Conservation (phyloP, 2,888 invertebrate species). For the Tenthredo mesomela region DNA sequence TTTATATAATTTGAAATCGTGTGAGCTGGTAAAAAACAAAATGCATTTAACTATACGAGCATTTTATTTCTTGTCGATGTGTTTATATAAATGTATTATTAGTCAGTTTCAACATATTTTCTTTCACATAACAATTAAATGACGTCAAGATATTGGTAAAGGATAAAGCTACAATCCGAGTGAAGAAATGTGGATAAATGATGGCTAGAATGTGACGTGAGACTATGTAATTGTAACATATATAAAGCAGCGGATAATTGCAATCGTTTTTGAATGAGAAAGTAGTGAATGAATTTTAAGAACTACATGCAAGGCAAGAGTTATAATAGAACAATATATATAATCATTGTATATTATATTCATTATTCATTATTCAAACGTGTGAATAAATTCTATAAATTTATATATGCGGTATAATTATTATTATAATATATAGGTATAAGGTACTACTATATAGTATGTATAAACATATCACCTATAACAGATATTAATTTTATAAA, state of each 20-base stretch:
- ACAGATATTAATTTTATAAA: constrained; percentile 33
- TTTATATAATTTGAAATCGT: neutral
- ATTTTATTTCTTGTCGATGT: neutral
- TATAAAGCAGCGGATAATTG: too few relatives aligned
- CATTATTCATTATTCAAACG: neutral
- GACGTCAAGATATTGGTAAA: neutral
- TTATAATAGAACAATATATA: neutral
- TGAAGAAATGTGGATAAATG: neutral
- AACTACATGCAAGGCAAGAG: constrained; percentile 21
- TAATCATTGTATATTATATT: neutral
- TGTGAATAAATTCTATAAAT: constrained; percentile 6
- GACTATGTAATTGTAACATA: neutral
- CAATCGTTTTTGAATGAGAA: neutral
- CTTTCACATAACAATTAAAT: neutral
- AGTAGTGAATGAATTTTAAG: neutral
- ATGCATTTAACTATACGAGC: neutral
- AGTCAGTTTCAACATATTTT: neutral
- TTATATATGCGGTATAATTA: neutral
- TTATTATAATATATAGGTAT: neutral
- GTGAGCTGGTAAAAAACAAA: neutral
- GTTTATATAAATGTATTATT: neutral
- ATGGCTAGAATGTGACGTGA: neutral
- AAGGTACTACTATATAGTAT: constrained; percentile 10
- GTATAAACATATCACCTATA: constrained; percentile 31
- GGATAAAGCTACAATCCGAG: constrained; percentile 3